A percentile compares a stretch with the other conserved stretches of the same genome.
Evolutionary conservation across 2,113 vertebrate genomes (phyloP).

Genomic region (Arvicanthis niloticus): DNA sequence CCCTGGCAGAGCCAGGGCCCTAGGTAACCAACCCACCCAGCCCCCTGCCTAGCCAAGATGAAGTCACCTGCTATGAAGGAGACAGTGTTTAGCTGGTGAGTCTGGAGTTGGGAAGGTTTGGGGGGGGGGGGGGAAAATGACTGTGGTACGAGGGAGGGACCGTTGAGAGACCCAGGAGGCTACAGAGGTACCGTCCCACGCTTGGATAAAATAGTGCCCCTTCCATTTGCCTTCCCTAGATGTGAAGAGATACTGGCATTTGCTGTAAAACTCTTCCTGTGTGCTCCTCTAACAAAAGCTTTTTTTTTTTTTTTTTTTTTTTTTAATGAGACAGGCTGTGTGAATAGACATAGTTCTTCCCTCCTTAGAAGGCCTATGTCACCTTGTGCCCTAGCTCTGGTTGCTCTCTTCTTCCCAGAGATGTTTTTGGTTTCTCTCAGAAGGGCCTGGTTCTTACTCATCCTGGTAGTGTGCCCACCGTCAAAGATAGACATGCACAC

Average conservation of each 20-base stretch:
- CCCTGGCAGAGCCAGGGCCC: not conserved
- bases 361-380: not conserved
- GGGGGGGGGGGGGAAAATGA: too few relatives aligned
- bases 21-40: not conserved
- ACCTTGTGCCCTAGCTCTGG: constrained; percentile 12
- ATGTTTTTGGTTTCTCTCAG: not conserved
- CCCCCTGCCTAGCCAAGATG: not conserved
- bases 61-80: not conserved
- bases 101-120: not conserved
- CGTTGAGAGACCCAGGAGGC: not conserved
- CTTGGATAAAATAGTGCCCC: not conserved
- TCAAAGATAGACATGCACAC: not conserved
- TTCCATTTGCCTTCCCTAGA: not conserved
- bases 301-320: not conserved
- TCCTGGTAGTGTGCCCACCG: not conserved
- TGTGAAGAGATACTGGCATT: not conserved
- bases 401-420: not conserved
- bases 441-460: constrained; percentile 26
- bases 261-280: not conserved
- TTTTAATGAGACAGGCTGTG: constrained; percentile 25
- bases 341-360: not conserved
- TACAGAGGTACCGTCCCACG: not conserved
- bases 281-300: not conserved
- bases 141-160: not conserved
- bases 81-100: not conserved